phyloP scores from a whole-genome alignment of 2,113 vertebrate genomes.

The Amblyopsis rosae region DNA sequence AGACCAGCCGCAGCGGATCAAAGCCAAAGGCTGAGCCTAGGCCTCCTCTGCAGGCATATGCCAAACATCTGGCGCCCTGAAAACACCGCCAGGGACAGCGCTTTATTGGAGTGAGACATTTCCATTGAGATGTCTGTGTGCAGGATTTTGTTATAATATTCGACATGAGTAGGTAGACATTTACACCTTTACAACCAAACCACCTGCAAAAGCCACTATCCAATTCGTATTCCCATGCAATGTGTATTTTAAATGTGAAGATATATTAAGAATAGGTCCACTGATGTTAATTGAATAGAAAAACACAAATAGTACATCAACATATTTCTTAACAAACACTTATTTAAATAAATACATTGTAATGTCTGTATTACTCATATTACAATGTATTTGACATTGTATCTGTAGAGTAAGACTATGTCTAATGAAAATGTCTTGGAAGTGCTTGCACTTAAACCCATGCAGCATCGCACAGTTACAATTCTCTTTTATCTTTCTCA shows the following conservation, averaged over 20 bases:
- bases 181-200: neutral
- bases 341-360: too few species aligned
- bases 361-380: too few species aligned
- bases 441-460: neutral
- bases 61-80: conserved; percentile 90
- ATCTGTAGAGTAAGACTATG: too few species aligned
- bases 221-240: too few species aligned
- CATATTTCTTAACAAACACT: too few species aligned
- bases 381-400: too few species aligned
- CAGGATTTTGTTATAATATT: neutral
- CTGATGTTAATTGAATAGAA: too few species aligned
- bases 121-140: neutral
- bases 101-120: conserved; percentile 79
- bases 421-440: too few species aligned
- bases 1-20: conserved; percentile 84
- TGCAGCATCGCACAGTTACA: neutral
- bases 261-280: neutral
- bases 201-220: neutral
- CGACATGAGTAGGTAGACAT: neutral
- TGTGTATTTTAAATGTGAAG: neutral
- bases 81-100: conserved; percentile 82
- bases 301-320: too few species aligned
- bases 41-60: conserved; percentile 84
- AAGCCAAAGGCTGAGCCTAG: conserved; percentile 77
- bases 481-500: neutral